A percentile compares a stretch with the other conserved stretches of the same genome.
phyloP scores from a whole-genome alignment of 1,140 invertebrate species.

The Glossosoma conforme region DNA sequence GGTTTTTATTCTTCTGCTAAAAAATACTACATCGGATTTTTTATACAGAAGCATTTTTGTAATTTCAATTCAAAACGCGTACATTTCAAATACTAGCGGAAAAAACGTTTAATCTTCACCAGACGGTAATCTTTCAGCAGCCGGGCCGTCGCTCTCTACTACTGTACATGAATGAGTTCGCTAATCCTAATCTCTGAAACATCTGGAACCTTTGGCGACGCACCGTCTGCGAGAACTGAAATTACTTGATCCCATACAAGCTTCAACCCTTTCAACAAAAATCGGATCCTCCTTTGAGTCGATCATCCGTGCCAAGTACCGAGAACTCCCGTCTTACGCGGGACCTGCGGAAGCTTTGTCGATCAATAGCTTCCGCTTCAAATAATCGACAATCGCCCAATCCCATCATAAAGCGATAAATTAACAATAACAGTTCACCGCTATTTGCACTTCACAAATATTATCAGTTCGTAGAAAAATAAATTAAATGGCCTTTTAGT shows the following conservation, averaged over 20 bases:
- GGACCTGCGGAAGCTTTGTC: slow-evolving; percentile 8
- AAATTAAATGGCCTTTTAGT: not conserved
- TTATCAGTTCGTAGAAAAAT: no score
- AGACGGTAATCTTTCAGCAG: slow-evolving; percentile 12
- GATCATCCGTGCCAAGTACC: slow-evolving; percentile 15
- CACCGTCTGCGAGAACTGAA: slow-evolving; percentile 9
- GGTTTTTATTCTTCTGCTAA: no score
- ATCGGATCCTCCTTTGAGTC: slow-evolving; percentile 12
- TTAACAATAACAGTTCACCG: slow-evolving; percentile 8
- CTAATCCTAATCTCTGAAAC: slow-evolving; percentile 1
- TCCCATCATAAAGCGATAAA: slow-evolving; percentile 8
- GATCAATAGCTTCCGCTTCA: slow-evolving; percentile 9
- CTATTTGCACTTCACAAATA: no score
- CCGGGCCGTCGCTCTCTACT: not conserved
- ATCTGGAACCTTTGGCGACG: slow-evolving; percentile 6
- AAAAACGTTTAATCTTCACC: no score
- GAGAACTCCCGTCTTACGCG: slow-evolving; percentile 18
- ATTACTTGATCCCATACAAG: not conserved
- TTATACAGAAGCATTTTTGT: no score
- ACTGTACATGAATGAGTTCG: no score
- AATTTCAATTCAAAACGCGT: no score
- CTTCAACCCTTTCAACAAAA: slow-evolving; percentile 7
- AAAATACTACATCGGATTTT: no score
- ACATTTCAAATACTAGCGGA: no score
- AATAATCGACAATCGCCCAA: slow-evolving; percentile 15